Evolutionary conservation across 2,888 invertebrate species (phyloP), one percentile per base, ranked within the genome.

Genomic region (Heliconius aoede): DNA sequence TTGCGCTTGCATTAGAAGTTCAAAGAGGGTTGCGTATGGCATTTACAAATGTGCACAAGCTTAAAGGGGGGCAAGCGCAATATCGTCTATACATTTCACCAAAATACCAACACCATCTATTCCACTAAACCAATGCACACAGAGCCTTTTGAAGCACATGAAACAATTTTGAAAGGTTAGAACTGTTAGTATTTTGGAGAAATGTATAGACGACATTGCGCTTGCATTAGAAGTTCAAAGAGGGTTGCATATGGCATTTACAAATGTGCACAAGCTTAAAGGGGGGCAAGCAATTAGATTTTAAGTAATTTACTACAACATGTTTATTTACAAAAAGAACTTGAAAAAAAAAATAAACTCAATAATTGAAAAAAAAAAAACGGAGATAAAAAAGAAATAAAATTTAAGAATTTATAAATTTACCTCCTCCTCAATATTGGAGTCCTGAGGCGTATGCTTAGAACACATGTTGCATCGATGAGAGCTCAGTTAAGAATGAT

Each of bases 171-270:
- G 81, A 82, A 81, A 83, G 83, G 85, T 91, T 88, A 89, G 88
- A 90, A 85, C 89, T 90, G 94, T 94, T 93, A 94, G 94, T 94
- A 94, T 94, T 94, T 94, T 94, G 94, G 93, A 90, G 91, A 94
- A 93, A 91, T 86, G 83, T 82, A 82, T 85, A 24, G 64, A 64
- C 36, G 84, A 76, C 81, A 78, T 80, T 81, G 87, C 83, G 86
- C 82, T 83, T 84, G 82, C 83, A 85, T 86, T 82, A 80, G 13
- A 83, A 84, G 85, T 84, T 82, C 85, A 80, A 86, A 86, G 87
- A 83, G 83, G 81, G 79, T 88, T 90, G 91, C 91, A 84, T 83
- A 84, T 72, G 88, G 88, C 88, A 83, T 84, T 32, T 76, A 79
- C 58, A 72, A 84, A 83, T 82, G 90, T 91, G 92, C 90, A 87